Evolutionary conservation across 2,113 vertebrate genomes (phyloP).

Genomic region (Martes martes): DNA sequence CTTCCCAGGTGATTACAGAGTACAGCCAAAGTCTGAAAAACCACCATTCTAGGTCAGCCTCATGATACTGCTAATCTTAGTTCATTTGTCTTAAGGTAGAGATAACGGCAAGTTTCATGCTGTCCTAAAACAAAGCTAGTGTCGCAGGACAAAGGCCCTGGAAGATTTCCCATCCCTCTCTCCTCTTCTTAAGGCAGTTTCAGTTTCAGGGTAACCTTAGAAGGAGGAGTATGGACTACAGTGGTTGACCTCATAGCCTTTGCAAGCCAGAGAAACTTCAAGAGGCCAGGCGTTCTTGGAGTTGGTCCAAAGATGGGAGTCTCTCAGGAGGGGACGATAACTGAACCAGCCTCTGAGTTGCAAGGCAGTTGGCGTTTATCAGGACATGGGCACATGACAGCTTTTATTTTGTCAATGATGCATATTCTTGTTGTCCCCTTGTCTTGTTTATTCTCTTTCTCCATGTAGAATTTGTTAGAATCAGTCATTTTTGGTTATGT

Average conservation of each 20-base stretch:
- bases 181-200: slow-evolving; percentile 32
- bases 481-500: background rate
- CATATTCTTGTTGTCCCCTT: background rate
- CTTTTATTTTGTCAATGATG: background rate
- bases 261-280: background rate
- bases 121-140: slow-evolving; percentile 24
- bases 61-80: slow-evolving; percentile 13
- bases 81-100: slow-evolving; percentile 48
- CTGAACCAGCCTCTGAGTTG: background rate
- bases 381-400: background rate
- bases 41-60: slow-evolving; percentile 29
- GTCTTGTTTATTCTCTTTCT: slow-evolving; percentile 6
- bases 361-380: background rate
- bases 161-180: background rate
- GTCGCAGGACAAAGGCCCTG: slow-evolving; percentile 28
- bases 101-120: background rate
- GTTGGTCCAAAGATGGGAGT: background rate
- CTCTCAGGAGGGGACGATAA: background rate
- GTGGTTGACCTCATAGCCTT: slow-evolving; percentile 43
- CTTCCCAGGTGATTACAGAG: background rate
- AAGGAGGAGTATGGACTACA: background rate
- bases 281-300: slow-evolving; percentile 27
- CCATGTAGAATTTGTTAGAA: background rate
- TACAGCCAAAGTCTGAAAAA: background rate
- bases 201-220: slow-evolving; percentile 59